Evolutionary conservation across 2,797 vertebrate species (phyloP).

Genomic region (Okamejei kenojei): DNA sequence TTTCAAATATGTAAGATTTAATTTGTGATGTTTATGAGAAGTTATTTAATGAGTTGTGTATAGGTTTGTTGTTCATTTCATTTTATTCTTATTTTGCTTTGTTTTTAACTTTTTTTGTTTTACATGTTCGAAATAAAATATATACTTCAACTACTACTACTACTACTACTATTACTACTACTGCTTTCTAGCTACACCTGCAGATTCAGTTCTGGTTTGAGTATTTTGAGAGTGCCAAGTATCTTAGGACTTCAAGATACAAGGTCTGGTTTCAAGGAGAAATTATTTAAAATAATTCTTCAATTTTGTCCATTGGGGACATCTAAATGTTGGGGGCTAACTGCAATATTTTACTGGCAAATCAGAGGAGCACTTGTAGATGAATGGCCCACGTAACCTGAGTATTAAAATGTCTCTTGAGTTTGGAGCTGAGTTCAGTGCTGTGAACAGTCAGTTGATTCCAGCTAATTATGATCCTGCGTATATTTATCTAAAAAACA

Average conservation of each 20-base stretch:
- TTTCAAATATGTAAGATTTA: no score
- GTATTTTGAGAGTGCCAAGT: neutral
- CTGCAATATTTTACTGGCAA: neutral
- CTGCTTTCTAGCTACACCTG: neutral
- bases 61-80: no score
- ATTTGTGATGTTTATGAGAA: no score
- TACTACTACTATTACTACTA: no score
- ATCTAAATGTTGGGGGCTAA: neutral
- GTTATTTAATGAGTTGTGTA: no score
- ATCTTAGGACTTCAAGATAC: neutral
- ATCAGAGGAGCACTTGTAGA: neutral
- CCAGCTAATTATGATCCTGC: neutral
- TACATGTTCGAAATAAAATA: no score
- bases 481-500: neutral
- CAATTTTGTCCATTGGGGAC: neutral
- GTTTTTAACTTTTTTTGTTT: no score
- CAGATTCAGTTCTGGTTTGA: neutral
- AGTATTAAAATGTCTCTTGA: neutral
- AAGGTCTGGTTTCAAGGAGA: neutral
- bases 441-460: neutral
- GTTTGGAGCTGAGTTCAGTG: neutral
- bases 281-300: neutral
- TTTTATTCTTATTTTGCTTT: no score
- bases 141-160: no score
- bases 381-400: neutral